A percentile compares a stretch with the other conserved stretches of the same genome.
Conservation (phyloP, 2,888 invertebrate species). For the Junonia oenone region DNA sequence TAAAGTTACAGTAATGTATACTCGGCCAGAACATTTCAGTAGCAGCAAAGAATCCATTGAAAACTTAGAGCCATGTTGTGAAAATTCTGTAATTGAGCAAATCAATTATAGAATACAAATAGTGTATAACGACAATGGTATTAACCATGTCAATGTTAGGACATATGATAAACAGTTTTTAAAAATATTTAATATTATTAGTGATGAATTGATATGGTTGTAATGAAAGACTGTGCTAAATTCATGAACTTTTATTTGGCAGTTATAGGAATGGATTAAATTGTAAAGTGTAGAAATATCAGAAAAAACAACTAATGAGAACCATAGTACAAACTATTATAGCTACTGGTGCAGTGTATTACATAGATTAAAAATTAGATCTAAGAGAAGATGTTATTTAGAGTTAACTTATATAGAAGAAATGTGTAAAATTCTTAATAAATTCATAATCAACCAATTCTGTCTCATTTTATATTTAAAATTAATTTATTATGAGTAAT, state of each 20-base stretch:
- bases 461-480: no score
- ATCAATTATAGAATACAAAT: constrained; percentile 61
- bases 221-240: background rate
- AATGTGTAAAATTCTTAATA: background rate
- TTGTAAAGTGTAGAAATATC: constrained; percentile 2
- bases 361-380: background rate
- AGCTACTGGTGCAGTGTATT: background rate
- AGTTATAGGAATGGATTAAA: background rate
- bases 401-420: background rate
- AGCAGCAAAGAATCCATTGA: constrained; percentile 53
- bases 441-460: no score
- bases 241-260: constrained; percentile 8
- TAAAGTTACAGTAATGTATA: constrained; percentile 73
- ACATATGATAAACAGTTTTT: constrained; percentile 33
- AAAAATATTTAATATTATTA: constrained; percentile 35
- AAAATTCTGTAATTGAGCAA: constrained; percentile 41
- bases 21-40: constrained; percentile 71
- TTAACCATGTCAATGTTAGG: constrained; percentile 37
- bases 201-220: constrained; percentile 33
- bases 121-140: constrained; percentile 26
- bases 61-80: constrained; percentile 40
- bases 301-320: constrained; percentile 9
- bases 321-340: background rate
- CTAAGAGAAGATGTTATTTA: background rate
- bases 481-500: no score